A percentile compares a stretch with the other conserved stretches of the same genome.
These are phyloP conservation scores for Tychaedon coryphoeus DNA, from an alignment of 2,113 vertebrate species.

Conservation along the genomic window DNA sequence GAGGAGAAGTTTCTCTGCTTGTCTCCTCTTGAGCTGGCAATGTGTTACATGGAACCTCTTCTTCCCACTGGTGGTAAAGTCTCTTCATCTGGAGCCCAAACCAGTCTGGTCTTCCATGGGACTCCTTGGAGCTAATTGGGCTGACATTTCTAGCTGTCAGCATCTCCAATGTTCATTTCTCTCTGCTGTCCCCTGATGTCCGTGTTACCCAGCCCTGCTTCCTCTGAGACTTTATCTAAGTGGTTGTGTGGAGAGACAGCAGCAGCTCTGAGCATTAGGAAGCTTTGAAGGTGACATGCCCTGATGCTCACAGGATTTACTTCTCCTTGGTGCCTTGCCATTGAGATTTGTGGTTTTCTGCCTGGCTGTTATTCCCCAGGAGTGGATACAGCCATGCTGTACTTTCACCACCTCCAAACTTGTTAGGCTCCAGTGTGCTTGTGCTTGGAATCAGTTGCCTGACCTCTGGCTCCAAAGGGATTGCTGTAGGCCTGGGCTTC, in stretches of 20 bases:
- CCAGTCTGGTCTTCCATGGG: neutral
- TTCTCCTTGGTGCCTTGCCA: neutral
- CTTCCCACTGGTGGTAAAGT: neutral
- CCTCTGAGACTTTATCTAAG: neutral
- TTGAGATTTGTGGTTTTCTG: neutral
- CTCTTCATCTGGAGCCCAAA: neutral
- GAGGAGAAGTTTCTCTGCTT: neutral
- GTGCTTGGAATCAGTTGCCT: neutral
- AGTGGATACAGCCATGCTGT: neutral
- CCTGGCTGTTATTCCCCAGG: neutral
- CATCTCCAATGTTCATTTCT: neutral
- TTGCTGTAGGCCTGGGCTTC: conserved; percentile 24
- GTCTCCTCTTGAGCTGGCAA: neutral
- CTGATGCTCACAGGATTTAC: neutral
- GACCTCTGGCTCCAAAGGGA: conserved; percentile 56
- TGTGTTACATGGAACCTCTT: neutral
- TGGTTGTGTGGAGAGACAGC: neutral
- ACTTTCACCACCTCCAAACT: neutral
- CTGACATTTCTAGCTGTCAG: neutral
- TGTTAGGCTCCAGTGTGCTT: neutral
- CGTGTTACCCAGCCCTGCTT: neutral
- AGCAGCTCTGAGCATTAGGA: neutral
- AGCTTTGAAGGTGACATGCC: neutral
- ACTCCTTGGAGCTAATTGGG: neutral
- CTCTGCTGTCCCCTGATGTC: neutral